Evolutionary conservation across 2,113 vertebrate genomes (phyloP).

Genomic region (Ictalurus furcatus): DNA sequence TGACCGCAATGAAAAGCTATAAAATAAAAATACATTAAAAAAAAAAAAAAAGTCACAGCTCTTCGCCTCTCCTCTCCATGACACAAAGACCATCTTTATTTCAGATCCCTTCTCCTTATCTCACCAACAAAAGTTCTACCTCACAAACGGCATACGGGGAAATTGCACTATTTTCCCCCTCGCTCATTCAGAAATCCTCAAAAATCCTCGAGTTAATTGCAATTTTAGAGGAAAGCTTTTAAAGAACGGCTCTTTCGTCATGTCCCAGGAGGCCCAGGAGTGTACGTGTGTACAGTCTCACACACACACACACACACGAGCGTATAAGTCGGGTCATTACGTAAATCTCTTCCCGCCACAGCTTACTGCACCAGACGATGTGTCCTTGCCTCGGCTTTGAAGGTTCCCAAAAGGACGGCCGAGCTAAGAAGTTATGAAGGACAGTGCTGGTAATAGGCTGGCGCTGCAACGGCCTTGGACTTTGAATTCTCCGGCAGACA

Average conservation of each 20-base stretch:
- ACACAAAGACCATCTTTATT: constrained; percentile 28
- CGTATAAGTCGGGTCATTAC: constrained; percentile 71
- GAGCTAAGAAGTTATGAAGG: constrained; percentile 76
- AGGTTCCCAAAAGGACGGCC: constrained; percentile 78
- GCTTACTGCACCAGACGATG: constrained; percentile 74
- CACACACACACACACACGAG: constrained; percentile 53
- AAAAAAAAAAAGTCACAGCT: neutral
- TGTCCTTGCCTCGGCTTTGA: constrained; percentile 76
- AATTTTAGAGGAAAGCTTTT: constrained; percentile 43
- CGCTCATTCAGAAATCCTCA: constrained; percentile 70
- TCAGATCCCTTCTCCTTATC: constrained; percentile 17
- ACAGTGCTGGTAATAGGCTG: constrained; percentile 72
- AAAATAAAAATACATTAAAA: no score
- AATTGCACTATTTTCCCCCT: no score
- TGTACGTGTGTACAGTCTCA: constrained; percentile 58
- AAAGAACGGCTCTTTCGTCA: constrained; percentile 65
- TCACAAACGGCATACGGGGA: neutral
- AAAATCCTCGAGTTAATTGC: constrained; percentile 73
- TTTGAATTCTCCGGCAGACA: constrained; percentile 90
- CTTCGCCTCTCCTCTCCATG: neutral
- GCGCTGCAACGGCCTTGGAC: constrained; percentile 89
- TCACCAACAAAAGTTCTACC: constrained; percentile 24
- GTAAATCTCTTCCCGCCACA: constrained; percentile 61
- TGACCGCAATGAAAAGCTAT: neutral
- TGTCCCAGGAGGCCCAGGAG: neutral